phyloP scores from a whole-genome alignment of 1,140 invertebrate genomes.

The Drosophila pectinifera region DNA sequence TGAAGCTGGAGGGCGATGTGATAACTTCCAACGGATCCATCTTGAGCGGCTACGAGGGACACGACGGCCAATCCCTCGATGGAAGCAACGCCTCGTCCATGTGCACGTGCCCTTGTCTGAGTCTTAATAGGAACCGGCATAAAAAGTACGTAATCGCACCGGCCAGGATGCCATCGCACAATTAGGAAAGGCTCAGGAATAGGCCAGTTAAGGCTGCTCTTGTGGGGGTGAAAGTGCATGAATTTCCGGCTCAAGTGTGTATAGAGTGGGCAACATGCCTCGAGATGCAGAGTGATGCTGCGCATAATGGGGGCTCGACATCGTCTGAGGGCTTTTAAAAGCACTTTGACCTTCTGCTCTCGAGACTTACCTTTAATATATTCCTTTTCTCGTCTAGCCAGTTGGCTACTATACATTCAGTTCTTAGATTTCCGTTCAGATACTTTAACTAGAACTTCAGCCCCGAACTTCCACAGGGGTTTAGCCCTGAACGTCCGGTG shows the following conservation, averaged over 20 bases:
- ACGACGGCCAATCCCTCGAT: conserved; percentile 87
- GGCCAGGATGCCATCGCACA: conserved; percentile 23
- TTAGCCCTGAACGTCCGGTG: too few relatives aligned
- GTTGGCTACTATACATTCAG: background rate
- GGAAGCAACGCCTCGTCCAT: conserved; percentile 89
- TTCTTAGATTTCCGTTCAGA: too few relatives aligned
- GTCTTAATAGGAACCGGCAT: conserved; percentile 88
- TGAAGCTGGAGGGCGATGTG: conserved; percentile 96
- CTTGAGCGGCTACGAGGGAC: conserved; percentile 88
- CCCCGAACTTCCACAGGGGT: too few relatives aligned
- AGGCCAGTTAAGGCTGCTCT: conserved; percentile 39
- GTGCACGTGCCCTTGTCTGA: conserved; percentile 92
- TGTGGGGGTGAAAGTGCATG: background rate
- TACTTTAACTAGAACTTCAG: too few relatives aligned
- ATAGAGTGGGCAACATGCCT: too few relatives aligned
- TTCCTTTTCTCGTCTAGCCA: background rate
- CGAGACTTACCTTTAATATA: conserved; percentile 6
- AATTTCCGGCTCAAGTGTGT: conserved; percentile 12
- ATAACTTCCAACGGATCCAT: conserved; percentile 95
- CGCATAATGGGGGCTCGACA: conserved; percentile 11
- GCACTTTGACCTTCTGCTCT: conserved; percentile 20
- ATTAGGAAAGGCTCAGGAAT: conserved; percentile 13
- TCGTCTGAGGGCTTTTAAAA: conserved; percentile 18
- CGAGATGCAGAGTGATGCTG: background rate
- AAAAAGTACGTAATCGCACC: conserved; percentile 84